phyloP scores from a whole-genome alignment of 2,797 vertebrate species.

The Pyrocephalus nanus region DNA sequence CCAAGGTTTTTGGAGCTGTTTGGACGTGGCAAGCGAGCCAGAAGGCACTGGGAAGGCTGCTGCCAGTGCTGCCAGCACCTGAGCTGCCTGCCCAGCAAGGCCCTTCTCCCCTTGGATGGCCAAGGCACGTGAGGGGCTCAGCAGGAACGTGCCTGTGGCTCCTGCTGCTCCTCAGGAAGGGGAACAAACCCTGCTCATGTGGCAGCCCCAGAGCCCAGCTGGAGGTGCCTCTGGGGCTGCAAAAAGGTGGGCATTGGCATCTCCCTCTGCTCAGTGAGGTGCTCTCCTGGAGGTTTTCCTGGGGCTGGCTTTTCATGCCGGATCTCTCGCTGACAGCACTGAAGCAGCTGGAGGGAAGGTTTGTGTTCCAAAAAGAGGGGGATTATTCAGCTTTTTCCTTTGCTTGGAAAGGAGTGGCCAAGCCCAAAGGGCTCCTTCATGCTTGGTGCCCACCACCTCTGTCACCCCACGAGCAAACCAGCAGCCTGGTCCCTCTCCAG shows the following conservation, averaged over 20 bases:
- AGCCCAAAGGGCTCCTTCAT: not conserved
- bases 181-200: not conserved
- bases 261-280: not conserved
- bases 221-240: not conserved
- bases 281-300: not conserved
- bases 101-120: not conserved
- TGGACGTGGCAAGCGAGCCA: not conserved
- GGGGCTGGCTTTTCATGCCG: not conserved
- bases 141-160: not conserved
- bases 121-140: not conserved
- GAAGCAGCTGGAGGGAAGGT: not conserved
- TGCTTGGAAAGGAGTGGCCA: not conserved
- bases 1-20: not conserved
- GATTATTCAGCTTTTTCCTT: not conserved
- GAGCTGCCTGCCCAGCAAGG: not conserved
- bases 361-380: not conserved
- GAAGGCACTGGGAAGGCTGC: not conserved
- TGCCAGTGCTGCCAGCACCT: not conserved
- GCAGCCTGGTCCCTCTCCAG: not conserved
- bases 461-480: not conserved
- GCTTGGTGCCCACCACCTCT: not conserved
- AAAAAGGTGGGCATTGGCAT: not conserved
- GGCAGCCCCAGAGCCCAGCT: not conserved
- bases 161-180: not conserved
- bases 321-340: rapidly evolving